A percentile compares a stretch with the other conserved stretches of the same genome.
Evolutionary conservation across 2,888 invertebrate species (phyloP).

Genomic region (Pharmacophagus antenor): DNA sequence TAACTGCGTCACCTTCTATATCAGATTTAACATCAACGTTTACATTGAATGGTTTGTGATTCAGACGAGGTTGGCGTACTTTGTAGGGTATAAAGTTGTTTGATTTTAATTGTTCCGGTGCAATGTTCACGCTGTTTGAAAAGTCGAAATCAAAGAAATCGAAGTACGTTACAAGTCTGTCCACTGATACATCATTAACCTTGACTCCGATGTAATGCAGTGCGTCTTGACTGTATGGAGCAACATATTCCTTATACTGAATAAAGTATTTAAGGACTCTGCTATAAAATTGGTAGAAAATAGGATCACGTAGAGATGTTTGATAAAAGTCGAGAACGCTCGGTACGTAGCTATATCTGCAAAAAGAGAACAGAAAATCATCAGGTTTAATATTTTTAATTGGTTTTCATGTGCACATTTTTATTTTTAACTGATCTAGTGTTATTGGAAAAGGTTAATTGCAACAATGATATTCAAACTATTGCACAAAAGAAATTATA

Average conservation of each 20-base stretch:
- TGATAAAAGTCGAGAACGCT: slow-evolving; percentile 83
- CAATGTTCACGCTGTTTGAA: slow-evolving; percentile 72
- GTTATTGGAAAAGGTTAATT: no score
- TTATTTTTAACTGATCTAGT: no score
- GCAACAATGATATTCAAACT: no score
- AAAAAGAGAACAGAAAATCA: slow-evolving; percentile 31
- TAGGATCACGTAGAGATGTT: slow-evolving; percentile 85
- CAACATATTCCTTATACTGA: slow-evolving; percentile 81
- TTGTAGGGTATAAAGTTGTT: slow-evolving; percentile 66
- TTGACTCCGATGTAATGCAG: slow-evolving; percentile 82
- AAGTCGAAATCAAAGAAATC: slow-evolving; percentile 84
- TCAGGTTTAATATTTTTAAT: background rate
- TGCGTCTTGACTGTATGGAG: slow-evolving; percentile 80
- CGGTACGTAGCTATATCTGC: slow-evolving; percentile 71
- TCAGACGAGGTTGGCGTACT: slow-evolving; percentile 85
- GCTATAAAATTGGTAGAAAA: slow-evolving; percentile 85
- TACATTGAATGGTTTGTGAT: slow-evolving; percentile 85
- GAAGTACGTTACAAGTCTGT: slow-evolving; percentile 83
- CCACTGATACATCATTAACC: slow-evolving; percentile 81
- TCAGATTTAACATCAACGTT: slow-evolving; percentile 82
- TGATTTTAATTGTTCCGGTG: slow-evolving; percentile 51
- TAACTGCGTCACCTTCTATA: slow-evolving; percentile 76
- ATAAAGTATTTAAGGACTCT: slow-evolving; percentile 80
- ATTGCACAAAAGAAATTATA: no score
- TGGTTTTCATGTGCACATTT: no score